A percentile compares a stretch with the other conserved stretches of the same genome.
phyloP scores from a whole-genome alignment of 2,113 vertebrate genomes.

The Salvator merianae region DNA sequence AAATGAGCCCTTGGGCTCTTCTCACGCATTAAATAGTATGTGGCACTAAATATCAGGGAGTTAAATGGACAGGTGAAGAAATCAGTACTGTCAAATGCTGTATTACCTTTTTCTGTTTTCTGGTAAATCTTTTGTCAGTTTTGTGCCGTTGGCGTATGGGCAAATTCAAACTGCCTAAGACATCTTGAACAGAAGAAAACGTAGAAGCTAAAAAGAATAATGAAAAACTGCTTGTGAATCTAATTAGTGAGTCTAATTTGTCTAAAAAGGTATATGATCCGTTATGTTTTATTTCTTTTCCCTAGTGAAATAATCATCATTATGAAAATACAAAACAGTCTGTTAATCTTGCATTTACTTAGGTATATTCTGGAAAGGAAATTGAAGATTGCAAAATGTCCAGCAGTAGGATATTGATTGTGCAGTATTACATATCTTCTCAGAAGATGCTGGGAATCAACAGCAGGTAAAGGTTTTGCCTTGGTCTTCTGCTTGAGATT shows the following conservation, averaged over 20 bases:
- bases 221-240: not conserved
- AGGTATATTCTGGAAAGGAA: not conserved
- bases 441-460: no score
- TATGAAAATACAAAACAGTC: not conserved
- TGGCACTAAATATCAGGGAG: not conserved
- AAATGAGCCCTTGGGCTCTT: not conserved
- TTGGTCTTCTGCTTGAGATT: no score
- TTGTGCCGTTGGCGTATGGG: not conserved
- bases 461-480: no score
- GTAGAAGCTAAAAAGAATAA: not conserved
- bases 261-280: no score
- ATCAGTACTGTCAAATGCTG: not conserved
- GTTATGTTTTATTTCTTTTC: not conserved
- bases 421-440: not conserved
- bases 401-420: not conserved
- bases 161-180: slow-evolving; percentile 1
- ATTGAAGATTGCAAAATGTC: not conserved
- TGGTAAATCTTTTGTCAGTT: not conserved
- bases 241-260: not conserved
- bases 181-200: not conserved
- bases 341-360: not conserved
- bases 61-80: not conserved
- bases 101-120: not conserved
- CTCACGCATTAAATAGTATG: not conserved
- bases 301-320: not conserved